Evolutionary conservation across 2,113 vertebrate genomes (phyloP), one percentile per base, ranked within the genome.

Genomic region (Phylloscopus trochiloides): DNA sequence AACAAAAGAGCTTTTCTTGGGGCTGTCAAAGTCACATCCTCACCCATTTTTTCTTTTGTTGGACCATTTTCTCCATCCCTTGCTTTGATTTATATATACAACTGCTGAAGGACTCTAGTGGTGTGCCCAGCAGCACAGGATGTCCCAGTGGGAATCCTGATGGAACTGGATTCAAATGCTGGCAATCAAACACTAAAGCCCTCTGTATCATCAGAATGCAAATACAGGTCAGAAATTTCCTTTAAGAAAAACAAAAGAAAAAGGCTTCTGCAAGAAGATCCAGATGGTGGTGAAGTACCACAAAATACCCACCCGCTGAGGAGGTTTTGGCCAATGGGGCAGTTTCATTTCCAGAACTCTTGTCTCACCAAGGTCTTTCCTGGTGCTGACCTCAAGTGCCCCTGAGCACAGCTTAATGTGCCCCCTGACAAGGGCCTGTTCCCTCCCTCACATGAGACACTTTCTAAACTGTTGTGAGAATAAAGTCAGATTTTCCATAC

Each of bases 171-270:
- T 15, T 31, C 36, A 85, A 59, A 87, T 14, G 6, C 31, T 17
- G 58, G 14, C 36, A 32, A 32, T 22, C 82, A 75, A 61, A 88
- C 19, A 15, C 71, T 40, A 17, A 84, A 22, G 19, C 8, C 8
- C 81, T 20, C 67, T 61, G 51, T 42, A 40, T 17, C 58, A 95
- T 43, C 71, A 86, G 21, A 50, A 36, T 8, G 81, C 22, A 76
- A 86, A 85, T 7, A 94, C 95, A 97, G 92, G 92, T 93, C 95
- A 97, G 66, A 95, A 96, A 77, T 95, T 97, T 97, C 97, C 98
- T 95, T 82, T 43, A 4, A n/a, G 24, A 24, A 26, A 32, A 38
- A 32, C 1, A 0, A 61, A 20, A 31, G 12, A 15, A 31, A 59
- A 32, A 31, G 1, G 31, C 32, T 85, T 65, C 38, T 57, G 3